A percentile compares a stretch with the other conserved stretches of the same genome.
These are phyloP conservation scores for Cosmia trapezina DNA, from an alignment of 2,888 invertebrate species.

Conservation along the genomic window DNA sequence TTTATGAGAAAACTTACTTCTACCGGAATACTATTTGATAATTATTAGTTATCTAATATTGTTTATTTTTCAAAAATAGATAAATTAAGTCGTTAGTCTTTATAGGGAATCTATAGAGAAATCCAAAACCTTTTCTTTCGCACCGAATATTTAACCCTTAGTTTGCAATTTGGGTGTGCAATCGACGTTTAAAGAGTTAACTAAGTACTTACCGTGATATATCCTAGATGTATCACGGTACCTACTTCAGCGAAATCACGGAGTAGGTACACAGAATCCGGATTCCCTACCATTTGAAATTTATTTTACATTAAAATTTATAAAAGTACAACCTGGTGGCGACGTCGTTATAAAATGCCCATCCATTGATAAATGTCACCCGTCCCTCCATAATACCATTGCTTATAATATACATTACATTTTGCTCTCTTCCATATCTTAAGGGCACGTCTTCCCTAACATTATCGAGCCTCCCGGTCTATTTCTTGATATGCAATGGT, in stretches of 20 bases:
- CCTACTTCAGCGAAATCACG: neutral
- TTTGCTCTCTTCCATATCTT: too few species aligned
- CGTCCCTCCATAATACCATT: too few species aligned
- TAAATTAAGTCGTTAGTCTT: neutral
- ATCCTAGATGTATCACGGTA: conserved; percentile 2
- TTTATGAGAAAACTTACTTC: neutral
- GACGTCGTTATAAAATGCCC: too few species aligned
- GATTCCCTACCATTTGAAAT: neutral
- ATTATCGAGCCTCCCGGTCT: too few species aligned
- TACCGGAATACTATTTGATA: neutral
- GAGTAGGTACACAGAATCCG: neutral
- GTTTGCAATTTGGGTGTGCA: too few species aligned
- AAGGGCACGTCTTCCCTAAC: too few species aligned
- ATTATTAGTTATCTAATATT: too few species aligned
- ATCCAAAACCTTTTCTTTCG: neutral
- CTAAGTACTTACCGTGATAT: neutral
- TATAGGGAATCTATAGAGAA: neutral
- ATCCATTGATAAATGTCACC: too few species aligned
- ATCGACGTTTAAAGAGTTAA: too few species aligned
- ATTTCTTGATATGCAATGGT: too few species aligned
- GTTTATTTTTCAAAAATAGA: too few species aligned
- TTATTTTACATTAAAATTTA: neutral
- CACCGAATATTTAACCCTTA: neutral
- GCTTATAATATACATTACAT: too few species aligned
- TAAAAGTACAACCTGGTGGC: conserved; percentile 11